These are phyloP conservation scores for Pemphigus obesinymphae DNA, from an alignment of 1,140 invertebrate genomes.

Conservation along the genomic window DNA sequence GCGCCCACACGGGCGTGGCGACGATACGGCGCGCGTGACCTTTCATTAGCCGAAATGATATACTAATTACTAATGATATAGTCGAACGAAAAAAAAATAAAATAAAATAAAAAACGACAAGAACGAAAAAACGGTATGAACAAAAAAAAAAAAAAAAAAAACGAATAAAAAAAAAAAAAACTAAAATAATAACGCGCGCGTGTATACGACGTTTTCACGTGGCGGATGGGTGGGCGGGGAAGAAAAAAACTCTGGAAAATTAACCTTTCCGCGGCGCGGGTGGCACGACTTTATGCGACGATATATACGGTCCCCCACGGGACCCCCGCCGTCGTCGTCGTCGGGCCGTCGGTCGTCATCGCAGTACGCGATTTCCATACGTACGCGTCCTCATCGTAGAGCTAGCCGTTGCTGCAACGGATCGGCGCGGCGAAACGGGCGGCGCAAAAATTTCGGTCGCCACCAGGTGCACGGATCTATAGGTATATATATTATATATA, in stretches of 20 bases:
- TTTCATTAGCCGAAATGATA: constrained; percentile 35
- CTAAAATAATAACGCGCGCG: too few relatives aligned
- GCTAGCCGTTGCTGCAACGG: not conserved
- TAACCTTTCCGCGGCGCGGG: constrained; percentile 35
- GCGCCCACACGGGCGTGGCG: not conserved
- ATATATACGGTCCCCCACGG: not conserved
- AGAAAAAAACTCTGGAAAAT: constrained; percentile 10
- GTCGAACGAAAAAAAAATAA: not conserved
- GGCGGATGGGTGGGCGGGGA: too few relatives aligned
- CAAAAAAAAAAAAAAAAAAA: too few relatives aligned
- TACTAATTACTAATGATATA: constrained; percentile 26
- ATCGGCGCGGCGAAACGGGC: not conserved
- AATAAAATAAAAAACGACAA: not conserved
- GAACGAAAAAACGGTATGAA: too few relatives aligned
- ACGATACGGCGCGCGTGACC: constrained; percentile 21
- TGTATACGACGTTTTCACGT: too few relatives aligned
- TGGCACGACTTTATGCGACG: not conserved
- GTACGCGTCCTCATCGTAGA: not conserved
- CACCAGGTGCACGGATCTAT: constrained; percentile 4
- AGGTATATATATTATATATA: too few relatives aligned
- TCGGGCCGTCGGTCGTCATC: not conserved
- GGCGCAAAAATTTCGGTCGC: constrained; percentile 3
- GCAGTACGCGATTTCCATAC: too few relatives aligned
- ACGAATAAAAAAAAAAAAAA: too few relatives aligned
- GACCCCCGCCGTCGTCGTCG: not conserved